Percentiles rank a stretch among this genome's conserved stretches.
Evolutionary conservation across 2,797 vertebrate genomes (phyloP).

Genomic region (Phaenicophaeus curvirostris): DNA sequence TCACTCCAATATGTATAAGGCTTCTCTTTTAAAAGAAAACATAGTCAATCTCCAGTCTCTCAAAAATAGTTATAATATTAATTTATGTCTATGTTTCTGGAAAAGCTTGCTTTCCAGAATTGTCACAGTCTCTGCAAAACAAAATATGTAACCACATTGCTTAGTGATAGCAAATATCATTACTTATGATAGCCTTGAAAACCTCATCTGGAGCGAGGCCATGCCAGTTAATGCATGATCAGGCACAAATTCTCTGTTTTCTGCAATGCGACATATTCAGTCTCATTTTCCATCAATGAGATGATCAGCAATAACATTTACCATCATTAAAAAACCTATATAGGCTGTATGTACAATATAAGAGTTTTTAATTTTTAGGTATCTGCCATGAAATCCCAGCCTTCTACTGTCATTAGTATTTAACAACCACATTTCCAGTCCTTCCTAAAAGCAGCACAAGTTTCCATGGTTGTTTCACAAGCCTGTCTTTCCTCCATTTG

Average conservation of each 20-base stretch:
- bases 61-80: background rate
- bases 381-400: background rate
- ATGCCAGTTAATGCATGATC: background rate
- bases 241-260: background rate
- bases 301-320: background rate
- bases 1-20: background rate
- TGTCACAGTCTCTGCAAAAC: background rate
- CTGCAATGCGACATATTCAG: background rate
- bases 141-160: background rate
- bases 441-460: background rate
- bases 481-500: background rate
- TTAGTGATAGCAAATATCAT: background rate
- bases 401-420: background rate
- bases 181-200: background rate
- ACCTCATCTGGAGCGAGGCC: background rate
- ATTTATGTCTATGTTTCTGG: background rate
- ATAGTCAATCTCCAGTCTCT: background rate
- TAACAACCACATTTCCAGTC: background rate
- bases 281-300: background rate
- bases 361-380: background rate
- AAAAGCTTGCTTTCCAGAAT: background rate
- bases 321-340: background rate
- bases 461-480: background rate
- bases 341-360: fast-evolving
- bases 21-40: background rate